phyloP scores from a whole-genome alignment of 2,113 vertebrate species.

The Bambusicola thoracicus region DNA sequence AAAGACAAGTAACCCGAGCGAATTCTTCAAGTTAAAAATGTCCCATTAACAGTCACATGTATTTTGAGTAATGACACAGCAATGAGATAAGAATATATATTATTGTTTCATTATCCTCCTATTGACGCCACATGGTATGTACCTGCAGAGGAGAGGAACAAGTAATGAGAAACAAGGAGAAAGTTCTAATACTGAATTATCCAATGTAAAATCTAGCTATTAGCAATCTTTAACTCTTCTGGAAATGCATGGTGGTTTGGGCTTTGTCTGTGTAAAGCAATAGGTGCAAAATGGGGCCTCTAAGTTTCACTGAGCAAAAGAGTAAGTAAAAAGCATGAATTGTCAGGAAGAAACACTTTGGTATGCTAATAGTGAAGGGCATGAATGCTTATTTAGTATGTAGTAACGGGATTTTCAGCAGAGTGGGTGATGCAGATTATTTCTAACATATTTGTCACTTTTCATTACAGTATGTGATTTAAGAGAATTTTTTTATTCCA shows the following conservation, averaged over 20 bases:
- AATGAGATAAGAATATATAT: neutral
- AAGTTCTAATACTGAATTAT: neutral
- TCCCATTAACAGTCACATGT: neutral
- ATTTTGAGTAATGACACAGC: neutral
- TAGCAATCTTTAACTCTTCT: neutral
- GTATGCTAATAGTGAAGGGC: neutral
- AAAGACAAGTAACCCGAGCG: neutral
- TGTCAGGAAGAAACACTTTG: neutral
- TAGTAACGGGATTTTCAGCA: neutral
- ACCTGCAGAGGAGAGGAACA: neutral
- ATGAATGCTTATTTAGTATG: neutral
- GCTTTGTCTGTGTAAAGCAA: neutral
- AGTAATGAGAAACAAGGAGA: neutral
- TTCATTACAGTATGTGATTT: neutral
- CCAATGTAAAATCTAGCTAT: neutral
- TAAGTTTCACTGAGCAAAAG: neutral
- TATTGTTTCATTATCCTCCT: neutral
- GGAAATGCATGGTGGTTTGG: neutral
- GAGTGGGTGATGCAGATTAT: neutral
- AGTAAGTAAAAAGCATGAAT: neutral
- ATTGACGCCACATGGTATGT: neutral
- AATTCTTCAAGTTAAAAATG: neutral
- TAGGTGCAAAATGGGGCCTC: accelerated
- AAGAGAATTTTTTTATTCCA: neutral
- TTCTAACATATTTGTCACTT: neutral